Evolutionary conservation across 1,140 invertebrate genomes (phyloP), one percentile per base, ranked within the genome.

Genomic region (Augochlora pura): DNA sequence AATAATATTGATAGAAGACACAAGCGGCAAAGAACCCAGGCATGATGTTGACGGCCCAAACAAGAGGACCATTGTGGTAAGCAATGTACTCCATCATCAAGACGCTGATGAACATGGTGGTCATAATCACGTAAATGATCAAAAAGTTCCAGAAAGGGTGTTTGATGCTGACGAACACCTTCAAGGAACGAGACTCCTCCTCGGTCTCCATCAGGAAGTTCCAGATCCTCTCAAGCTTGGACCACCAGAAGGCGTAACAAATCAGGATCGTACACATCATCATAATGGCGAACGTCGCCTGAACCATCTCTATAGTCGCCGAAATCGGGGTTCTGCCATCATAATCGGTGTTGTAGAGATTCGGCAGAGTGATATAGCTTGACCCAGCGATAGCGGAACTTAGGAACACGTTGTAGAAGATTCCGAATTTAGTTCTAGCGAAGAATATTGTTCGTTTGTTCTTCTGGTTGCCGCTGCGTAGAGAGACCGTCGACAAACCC

Each of bases 401-500:
- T 2, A 82, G 14, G 5, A 77, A 9, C 8, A 77, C 8, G 9
- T 87, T 85, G 23, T 87, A 87, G 23, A 65, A 2, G 5, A 69
- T 66, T 7, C 69, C 85, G 7, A 69, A 4, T 63, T 66, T 23
- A 1, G 65, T 80, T 0, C 59, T 23, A 3, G 23, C 54, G 52
- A 86, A 82, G 46, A 16, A 39, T 10, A 54, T 12, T 4, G 21
- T 16, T 3, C 25, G 14, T 12, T 25, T 69, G 18, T 66, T 77
- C 2, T 52, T 64, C 10, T 18, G 14, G 2, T 7, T 38, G 32
- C 32, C 32, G n/a, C 38, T 25, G 21, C 27, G 49, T 0, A 70
- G 6, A 3, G 62, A 25, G 54, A 87, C 67, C 1, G 86, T 77
- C 7, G 82, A 85, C 1, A 87, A 82, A 21, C 82, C 86, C 39